Conservation (phyloP, 2,113 vertebrate species). For the Nerophis lumbriciformis region DNA sequence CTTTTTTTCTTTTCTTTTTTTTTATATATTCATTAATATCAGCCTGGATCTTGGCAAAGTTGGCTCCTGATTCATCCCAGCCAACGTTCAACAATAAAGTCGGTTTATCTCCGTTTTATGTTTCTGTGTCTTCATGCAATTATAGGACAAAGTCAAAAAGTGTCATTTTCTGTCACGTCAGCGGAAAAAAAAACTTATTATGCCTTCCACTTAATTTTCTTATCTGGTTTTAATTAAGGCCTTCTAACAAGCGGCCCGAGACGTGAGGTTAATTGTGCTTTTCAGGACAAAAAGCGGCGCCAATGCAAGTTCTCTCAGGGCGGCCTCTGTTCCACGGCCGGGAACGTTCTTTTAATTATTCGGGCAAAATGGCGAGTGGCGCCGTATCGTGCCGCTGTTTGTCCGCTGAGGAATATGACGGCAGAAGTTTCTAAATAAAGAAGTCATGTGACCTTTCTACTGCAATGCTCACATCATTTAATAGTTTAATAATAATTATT, state of each 20-base stretch:
- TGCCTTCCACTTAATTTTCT: conserved; percentile 3
- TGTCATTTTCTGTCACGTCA: conserved; percentile 1
- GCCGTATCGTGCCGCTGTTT: neutral
- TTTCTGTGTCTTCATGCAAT: neutral
- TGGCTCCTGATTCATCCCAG: conserved; percentile 1
- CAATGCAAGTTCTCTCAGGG: conserved; percentile 25
- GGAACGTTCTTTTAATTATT: conserved; percentile 45
- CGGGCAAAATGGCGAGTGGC: conserved; percentile 15
- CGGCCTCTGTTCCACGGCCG: conserved; percentile 17
- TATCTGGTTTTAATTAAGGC: conserved; percentile 47
- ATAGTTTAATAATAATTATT: neutral
- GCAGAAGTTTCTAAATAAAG: neutral
- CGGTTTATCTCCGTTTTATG: conserved; percentile 7
- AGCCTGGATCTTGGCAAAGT: conserved; percentile 35
- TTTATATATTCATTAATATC: too few relatives aligned
- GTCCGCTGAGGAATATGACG: conserved; percentile 3
- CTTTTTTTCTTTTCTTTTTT: neutral
- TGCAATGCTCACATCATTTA: neutral
- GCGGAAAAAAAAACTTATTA: neutral
- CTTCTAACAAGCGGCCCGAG: conserved; percentile 17
- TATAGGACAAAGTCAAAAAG: neutral
- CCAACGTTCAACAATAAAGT: too few relatives aligned
- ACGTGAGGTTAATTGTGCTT: conserved; percentile 37
- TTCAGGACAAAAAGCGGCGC: conserved; percentile 33
- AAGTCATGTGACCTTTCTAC: neutral